phyloP scores from a whole-genome alignment of 2,113 vertebrate species.

The Dolichallabes microphthalmus region DNA sequence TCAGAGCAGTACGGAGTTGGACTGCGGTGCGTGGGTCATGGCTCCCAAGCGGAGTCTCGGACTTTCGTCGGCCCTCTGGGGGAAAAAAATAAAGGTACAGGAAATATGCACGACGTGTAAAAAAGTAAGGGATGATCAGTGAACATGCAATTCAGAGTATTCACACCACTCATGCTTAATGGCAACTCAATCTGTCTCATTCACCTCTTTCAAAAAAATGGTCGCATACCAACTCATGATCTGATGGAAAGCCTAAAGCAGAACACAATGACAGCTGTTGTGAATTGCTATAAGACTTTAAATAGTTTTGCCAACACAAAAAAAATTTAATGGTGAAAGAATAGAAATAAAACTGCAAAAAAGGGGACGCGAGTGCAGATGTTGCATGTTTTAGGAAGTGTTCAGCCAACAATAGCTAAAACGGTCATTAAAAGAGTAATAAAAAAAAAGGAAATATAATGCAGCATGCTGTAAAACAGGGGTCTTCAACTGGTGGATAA shows the following conservation, averaged over 20 bases:
- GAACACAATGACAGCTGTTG: slow-evolving; percentile 33
- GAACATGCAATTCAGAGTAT: slow-evolving; percentile 17
- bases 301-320: not conserved
- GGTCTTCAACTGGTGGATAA: slow-evolving; percentile 8
- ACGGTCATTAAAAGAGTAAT: not conserved
- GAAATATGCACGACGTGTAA: not conserved
- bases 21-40: slow-evolving; percentile 97
- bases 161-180: slow-evolving; percentile 10
- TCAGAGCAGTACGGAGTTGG: slow-evolving; percentile 92
- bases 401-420: not conserved
- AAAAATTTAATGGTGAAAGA: not conserved
- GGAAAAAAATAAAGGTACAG: slow-evolving; percentile 17
- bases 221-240: slow-evolving; percentile 29
- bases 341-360: not conserved
- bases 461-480: not conserved
- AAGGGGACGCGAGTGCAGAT: not conserved
- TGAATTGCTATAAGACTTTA: not conserved
- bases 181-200: slow-evolving; percentile 25
- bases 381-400: slow-evolving; percentile 10
- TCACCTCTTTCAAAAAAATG: slow-evolving; percentile 18
- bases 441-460: not conserved
- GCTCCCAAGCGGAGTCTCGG: slow-evolving; percentile 80
- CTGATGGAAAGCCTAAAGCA: slow-evolving; percentile 11
- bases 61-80: slow-evolving; percentile 88
- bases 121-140: slow-evolving; percentile 28